Evolutionary conservation across 2,113 vertebrate species (phyloP), one percentile per base, ranked within the genome.

Genomic region (Microcebus griseorufus): DNA sequence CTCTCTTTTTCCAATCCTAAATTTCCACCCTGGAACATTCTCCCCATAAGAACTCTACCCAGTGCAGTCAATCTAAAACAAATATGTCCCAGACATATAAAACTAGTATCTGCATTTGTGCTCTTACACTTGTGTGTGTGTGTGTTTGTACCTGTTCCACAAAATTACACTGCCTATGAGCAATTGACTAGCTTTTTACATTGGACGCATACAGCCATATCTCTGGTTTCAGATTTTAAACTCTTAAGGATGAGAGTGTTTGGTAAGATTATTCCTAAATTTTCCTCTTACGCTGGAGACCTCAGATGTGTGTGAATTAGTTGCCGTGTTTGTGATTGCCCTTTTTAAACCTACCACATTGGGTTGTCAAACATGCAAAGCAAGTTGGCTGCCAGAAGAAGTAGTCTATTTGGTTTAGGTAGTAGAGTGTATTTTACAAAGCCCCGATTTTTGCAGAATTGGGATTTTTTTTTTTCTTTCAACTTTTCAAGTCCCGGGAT

Each of bases 381-480:
- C 18, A 73, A 83, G 22, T n/a, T 64, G 29, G 12, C n/a, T 10
- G 18, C 18, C 32, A 9, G 51, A 75, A 73, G 29, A 6, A 82
- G 45, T 64, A 27, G 11, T 64, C 62, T 64, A 29, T 29, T 64
- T 64, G 62, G 27, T 64, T 64, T 64, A 64, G 27, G 25, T 29
- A 27, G 62, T 64, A 12, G 3, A 64, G 34, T 60, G 0, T 42
- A 62, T 93, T 75, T 89, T 72, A 82, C 53, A 22, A 37, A 93
- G 4, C 13, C 20, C 55, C 55, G 80, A 72, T 86, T 87, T 94
- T 96, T 97, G 78, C 32, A 95, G 97, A 98, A 98, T 97, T 94
- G 85, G 5, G 75, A 92, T 96, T 51, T 53, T 70, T 45, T 45
- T 89, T n/a, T 55, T 55, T 53, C 51, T 73, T 42, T 51, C 9